A percentile compares a stretch with the other conserved stretches of the same genome.
These are phyloP conservation scores for Watersipora subatra DNA, from an alignment of 1,140 invertebrate species.

Conservation along the genomic window DNA sequence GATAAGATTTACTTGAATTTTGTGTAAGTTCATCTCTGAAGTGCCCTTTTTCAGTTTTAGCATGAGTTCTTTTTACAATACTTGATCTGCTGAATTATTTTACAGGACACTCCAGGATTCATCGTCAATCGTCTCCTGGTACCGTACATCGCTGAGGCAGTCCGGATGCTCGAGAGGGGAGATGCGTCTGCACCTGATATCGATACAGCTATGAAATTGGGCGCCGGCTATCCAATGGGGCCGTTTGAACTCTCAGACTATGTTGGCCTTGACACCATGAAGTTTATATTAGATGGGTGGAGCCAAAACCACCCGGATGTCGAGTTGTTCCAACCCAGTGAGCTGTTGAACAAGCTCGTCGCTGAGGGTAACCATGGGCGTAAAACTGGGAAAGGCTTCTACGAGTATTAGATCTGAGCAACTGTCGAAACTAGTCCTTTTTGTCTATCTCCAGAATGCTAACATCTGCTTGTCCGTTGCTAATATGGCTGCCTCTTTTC, in stretches of 20 bases:
- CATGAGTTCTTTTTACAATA: too few species aligned
- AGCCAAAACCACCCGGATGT: slow-evolving; percentile 61
- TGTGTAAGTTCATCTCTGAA: too few species aligned
- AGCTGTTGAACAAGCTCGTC: slow-evolving; percentile 57
- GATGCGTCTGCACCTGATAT: slow-evolving; percentile 60
- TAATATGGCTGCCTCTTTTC: too few species aligned
- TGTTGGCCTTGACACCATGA: slow-evolving; percentile 56
- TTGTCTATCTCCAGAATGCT: too few species aligned
- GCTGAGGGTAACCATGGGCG: slow-evolving; percentile 64
- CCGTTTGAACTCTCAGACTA: slow-evolving; percentile 68
- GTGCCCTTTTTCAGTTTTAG: too few species aligned
- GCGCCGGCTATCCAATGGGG: slow-evolving; percentile 71
- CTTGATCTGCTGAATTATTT: too few species aligned
- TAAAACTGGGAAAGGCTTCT: slow-evolving; percentile 76
- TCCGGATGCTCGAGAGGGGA: slow-evolving; percentile 62
- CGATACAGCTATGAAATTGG: slow-evolving; percentile 73
- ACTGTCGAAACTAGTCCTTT: too few species aligned
- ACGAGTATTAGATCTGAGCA: slow-evolving; percentile 61
- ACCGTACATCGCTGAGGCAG: slow-evolving; percentile 60
- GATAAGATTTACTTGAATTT: too few species aligned
- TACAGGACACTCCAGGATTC: slow-evolving; percentile 65
- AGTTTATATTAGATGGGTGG: slow-evolving; percentile 55
- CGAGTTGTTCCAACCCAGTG: slow-evolving; percentile 54
- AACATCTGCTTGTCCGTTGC: too few species aligned
- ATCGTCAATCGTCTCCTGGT: slow-evolving; percentile 70